Conservation (phyloP, 2,113 vertebrate genomes). For the Chionomys nivalis region DNA sequence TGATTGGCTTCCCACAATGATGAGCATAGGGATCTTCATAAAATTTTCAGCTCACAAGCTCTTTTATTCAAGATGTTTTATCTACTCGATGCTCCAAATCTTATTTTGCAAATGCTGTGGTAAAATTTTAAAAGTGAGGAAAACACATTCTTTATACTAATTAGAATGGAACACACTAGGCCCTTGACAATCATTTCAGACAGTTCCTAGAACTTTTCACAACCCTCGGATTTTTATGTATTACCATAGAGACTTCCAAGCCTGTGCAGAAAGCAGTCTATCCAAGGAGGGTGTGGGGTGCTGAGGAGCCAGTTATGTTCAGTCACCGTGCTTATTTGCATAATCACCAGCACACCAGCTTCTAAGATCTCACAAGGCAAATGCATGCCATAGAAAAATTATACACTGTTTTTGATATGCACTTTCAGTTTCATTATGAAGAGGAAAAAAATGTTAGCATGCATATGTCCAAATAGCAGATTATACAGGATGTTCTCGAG, state of each 20-base stretch:
- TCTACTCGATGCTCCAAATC: background rate
- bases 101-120: constrained; percentile 41
- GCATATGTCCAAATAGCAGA: background rate
- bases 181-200: constrained; percentile 59
- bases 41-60: constrained; percentile 2
- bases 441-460: background rate
- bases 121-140: constrained; percentile 50
- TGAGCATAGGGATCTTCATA: constrained; percentile 23
- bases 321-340: background rate
- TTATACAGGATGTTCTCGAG: background rate
- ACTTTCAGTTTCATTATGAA: background rate
- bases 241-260: background rate
- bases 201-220: constrained; percentile 21
- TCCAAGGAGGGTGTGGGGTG: background rate
- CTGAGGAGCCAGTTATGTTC: background rate
- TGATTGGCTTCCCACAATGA: constrained; percentile 13
- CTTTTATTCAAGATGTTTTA: constrained; percentile 57
- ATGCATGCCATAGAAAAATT: background rate
- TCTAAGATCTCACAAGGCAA: background rate
- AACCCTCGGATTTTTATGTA: constrained; percentile 39
- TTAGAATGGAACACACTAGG: constrained; percentile 59
- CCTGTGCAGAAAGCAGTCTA: background rate
- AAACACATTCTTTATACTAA: constrained; percentile 64
- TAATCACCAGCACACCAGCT: background rate
- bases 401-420: background rate